phyloP scores from a whole-genome alignment of 2,797 vertebrate genomes.

The Chaetodon trifasciatus region DNA sequence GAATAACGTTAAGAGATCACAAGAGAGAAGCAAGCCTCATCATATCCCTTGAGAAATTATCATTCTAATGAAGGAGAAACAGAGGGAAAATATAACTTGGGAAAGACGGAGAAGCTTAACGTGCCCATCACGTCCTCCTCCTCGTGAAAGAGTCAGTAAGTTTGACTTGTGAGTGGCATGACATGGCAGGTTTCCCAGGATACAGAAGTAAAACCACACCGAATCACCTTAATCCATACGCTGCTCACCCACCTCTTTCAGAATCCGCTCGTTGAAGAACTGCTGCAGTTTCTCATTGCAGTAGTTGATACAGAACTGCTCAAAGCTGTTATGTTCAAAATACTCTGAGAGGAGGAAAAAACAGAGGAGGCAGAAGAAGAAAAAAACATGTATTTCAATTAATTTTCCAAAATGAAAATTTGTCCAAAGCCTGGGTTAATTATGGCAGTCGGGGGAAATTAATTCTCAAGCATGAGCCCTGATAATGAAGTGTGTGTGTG shows the following conservation, averaged over 20 bases:
- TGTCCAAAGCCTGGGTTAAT: slow-evolving; percentile 55
- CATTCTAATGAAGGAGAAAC: slow-evolving; percentile 70
- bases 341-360: slow-evolving; percentile 88
- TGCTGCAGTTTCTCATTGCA: slow-evolving; percentile 99
- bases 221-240: slow-evolving; percentile 35
- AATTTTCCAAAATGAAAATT: slow-evolving; percentile 50
- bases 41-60: slow-evolving; percentile 75
- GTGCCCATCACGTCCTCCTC: slow-evolving; percentile 32
- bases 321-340: slow-evolving; percentile 99
- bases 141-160: slow-evolving; percentile 29
- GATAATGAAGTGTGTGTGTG: slow-evolving; percentile 51
- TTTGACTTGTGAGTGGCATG: slow-evolving; percentile 49
- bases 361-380: slow-evolving; percentile 11
- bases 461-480: slow-evolving; percentile 38
- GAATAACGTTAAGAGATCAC: slow-evolving; percentile 69
- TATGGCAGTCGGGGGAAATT: slow-evolving; percentile 43
- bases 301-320: slow-evolving; percentile 99
- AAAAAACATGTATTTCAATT: slow-evolving; percentile 59
- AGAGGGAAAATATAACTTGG: slow-evolving; percentile 23
- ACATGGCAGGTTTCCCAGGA: slow-evolving; percentile 45
- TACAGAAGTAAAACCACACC: slow-evolving; percentile 41
- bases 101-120: slow-evolving; percentile 28
- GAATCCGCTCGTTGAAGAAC: slow-evolving; percentile 99
- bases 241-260: slow-evolving; percentile 92
- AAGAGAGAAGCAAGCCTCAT: slow-evolving; percentile 64